Base-by-base conservation (phyloP, 2,113 vertebrate genomes). In the Maylandia zebra region DNA sequence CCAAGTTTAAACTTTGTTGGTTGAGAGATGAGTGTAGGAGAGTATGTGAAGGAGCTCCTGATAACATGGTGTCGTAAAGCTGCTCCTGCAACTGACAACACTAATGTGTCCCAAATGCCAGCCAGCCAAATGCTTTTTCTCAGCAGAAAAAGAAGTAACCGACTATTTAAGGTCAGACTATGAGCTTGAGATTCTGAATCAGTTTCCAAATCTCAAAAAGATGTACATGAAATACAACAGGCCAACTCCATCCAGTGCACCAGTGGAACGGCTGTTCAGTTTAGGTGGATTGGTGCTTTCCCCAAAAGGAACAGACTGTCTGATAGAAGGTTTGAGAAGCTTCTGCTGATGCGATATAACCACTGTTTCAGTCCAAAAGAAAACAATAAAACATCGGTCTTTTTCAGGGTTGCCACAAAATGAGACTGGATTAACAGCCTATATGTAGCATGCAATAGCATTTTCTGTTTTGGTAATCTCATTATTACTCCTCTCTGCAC, bases 151-250 rank as follows among this genome's bases (percentile, higher is more conserved):
- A 53, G 0, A 53, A 53, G 0, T 53, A n/a, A 53, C 19, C 0
- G 19, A 53, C 52, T 53, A 0, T 22, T 0, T 22, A 53, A 22
- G 10, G 52, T 53, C 19, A 22, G 5, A 0, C 52, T 53, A 22
- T 53, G 5, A 53, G 19, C 19, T n/a, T n/a, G 8, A 52, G 50
- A 52, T 52, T n/a, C 4, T 52, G 17, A 52, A 52, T 52, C 50
- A 19, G 50, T 10, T 52, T 8, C 50, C 17, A 52, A 52, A 19
- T 52, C 17, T 0, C 50, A 52, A 0, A 34, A 52, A 52, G 17
- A 52, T 52, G 50, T 10, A 52, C 17, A 5, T 52, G 50, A 19
- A 50, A 50, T 9, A 52, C 50, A 52, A 52, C 24, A 52, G 50
- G 3, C 50, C 48, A 52, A 5, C 48, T 52, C 48, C 48, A 52